A percentile compares a stretch with the other conserved stretches of the same genome.
phyloP scores from a whole-genome alignment of 2,113 vertebrate genomes.

The Leucoraja erinaceus region DNA sequence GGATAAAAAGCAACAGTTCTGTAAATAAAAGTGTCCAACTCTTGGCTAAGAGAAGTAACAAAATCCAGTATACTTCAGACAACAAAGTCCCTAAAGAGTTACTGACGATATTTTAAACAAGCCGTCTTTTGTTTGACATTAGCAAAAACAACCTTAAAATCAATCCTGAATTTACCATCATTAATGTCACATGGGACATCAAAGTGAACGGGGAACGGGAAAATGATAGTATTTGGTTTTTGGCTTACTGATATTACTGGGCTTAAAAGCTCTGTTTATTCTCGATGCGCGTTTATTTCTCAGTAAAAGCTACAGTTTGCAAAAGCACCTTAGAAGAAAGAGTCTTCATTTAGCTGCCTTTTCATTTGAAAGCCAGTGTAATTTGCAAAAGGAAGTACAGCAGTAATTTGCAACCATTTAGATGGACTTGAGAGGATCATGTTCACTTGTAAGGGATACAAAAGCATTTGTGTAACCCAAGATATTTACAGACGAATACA shows the following conservation, averaged over 20 bases:
- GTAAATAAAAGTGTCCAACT: not conserved
- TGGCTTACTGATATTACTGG: conserved; percentile 27
- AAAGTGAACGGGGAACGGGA: not conserved
- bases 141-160: conserved; percentile 33
- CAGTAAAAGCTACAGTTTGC: conserved; percentile 15
- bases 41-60: not conserved
- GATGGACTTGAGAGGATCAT: not conserved
- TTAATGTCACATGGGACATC: conserved; percentile 23
- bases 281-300: not conserved
- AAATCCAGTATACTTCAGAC: not conserved
- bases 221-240: conserved; percentile 29
- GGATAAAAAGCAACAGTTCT: not conserved
- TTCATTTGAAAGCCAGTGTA: conserved; percentile 15
- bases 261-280: conserved; percentile 27
- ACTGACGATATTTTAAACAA: not conserved
- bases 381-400: conserved; percentile 27
- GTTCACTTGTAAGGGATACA: not conserved
- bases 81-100: not conserved
- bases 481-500: conserved; percentile 3
- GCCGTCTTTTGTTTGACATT: conserved; percentile 26
- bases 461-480: conserved; percentile 27
- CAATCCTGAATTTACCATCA: not conserved
- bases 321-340: not conserved
- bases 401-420: conserved; percentile 22
- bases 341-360: not conserved